A percentile compares a stretch with the other conserved stretches of the same genome.
Conservation (phyloP, 2,888 invertebrate genomes). For the Galerucella nymphaeae region DNA sequence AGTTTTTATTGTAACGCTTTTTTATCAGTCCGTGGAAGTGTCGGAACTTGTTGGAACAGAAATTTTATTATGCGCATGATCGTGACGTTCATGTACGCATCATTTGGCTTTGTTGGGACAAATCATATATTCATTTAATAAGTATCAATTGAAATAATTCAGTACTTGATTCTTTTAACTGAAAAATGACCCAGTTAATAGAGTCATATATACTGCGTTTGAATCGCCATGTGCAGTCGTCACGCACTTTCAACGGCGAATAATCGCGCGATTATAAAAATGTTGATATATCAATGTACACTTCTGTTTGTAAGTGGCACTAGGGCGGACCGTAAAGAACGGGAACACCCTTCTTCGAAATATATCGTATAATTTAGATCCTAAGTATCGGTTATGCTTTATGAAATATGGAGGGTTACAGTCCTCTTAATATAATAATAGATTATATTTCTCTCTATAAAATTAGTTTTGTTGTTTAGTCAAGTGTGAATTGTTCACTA, state of each 20-base stretch:
- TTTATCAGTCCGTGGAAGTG: no score
- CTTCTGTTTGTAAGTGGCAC: slow-evolving; percentile 52
- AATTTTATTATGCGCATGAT: no score
- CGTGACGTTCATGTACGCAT: no score
- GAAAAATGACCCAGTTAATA: slow-evolving; percentile 4
- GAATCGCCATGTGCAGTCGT: slow-evolving; percentile 9
- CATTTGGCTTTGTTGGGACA: no score
- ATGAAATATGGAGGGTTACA: slow-evolving; percentile 51
- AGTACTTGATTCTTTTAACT: neutral
- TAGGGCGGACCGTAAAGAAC: slow-evolving; percentile 46
- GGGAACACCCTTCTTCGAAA: slow-evolving; percentile 53
- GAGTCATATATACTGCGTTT: neutral
- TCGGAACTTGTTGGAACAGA: no score
- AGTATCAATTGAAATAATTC: neutral
- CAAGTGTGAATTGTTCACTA: slow-evolving; percentile 61
- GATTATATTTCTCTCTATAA: slow-evolving; percentile 58
- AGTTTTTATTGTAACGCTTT: no score
- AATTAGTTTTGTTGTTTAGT: slow-evolving; percentile 63
- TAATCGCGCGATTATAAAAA: slow-evolving; percentile 41
- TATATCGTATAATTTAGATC: slow-evolving; percentile 55
- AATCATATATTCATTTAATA: neutral
- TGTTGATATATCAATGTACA: slow-evolving; percentile 59
- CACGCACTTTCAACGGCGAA: slow-evolving; percentile 18
- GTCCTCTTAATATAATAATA: slow-evolving; percentile 55
- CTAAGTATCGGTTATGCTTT: slow-evolving; percentile 60